These are phyloP conservation scores for Rhinophrynus dorsalis DNA, from an alignment of 2,797 vertebrate genomes.

Conservation along the genomic window DNA sequence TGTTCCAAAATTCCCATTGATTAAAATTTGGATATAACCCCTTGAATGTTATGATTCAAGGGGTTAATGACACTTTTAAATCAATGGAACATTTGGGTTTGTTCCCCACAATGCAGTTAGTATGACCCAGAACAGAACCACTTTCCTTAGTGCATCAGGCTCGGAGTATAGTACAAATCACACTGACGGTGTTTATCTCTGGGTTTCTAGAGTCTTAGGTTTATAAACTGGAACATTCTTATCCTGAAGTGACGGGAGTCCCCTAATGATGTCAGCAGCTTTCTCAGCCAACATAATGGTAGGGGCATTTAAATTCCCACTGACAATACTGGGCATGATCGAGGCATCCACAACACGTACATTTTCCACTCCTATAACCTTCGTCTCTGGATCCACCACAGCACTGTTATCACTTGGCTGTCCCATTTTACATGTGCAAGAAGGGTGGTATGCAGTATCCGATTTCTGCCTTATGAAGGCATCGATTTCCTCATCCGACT, in stretches of 20 bases:
- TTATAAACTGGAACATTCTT: slow-evolving; percentile 79
- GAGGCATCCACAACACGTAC: slow-evolving; percentile 92
- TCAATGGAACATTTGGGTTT: no score
- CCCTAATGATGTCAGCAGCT: slow-evolving; percentile 86
- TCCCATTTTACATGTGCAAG: slow-evolving; percentile 96
- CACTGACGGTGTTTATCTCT: slow-evolving; percentile 62
- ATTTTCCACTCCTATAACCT: slow-evolving; percentile 84
- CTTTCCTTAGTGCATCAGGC: no score
- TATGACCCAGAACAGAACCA: no score
- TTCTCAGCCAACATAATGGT: slow-evolving; percentile 98
- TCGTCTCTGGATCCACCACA: slow-evolving; percentile 82
- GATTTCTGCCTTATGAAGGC: slow-evolving; percentile 87
- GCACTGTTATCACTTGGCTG: slow-evolving; percentile 74
- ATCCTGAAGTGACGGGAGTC: slow-evolving; percentile 72
- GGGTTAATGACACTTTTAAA: no score
- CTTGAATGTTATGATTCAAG: no score
- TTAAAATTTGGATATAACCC: no score
- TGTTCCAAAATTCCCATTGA: no score
- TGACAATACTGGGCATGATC: slow-evolving; percentile 95
- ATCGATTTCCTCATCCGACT: slow-evolving; percentile 88
- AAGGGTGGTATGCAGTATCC: slow-evolving; percentile 94
- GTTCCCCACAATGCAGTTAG: no score
- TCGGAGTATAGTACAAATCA: no score
- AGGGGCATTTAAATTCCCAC: slow-evolving; percentile 93
- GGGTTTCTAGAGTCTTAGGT: slow-evolving; percentile 75